phyloP scores from a whole-genome alignment of 1,140 invertebrate genomes.

The Drosophila sulfurigaster region DNA sequence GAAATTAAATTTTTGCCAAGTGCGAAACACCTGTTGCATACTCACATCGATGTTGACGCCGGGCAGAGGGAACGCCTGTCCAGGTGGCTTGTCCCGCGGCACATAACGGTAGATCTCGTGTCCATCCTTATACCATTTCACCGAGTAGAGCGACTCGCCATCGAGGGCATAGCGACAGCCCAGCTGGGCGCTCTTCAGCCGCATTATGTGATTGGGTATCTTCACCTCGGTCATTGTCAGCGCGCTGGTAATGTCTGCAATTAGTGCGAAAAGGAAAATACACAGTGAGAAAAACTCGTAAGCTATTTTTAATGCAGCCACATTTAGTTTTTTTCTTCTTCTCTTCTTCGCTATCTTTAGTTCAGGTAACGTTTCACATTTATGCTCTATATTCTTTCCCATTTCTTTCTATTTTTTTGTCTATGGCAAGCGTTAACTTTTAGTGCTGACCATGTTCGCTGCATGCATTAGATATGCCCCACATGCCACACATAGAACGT shows the following conservation, averaged over 20 bases:
- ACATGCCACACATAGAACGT: not conserved
- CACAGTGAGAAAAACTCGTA: constrained; percentile 5
- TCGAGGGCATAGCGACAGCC: constrained; percentile 93
- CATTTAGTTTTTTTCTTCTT: constrained; percentile 53
- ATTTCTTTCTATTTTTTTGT: not conserved
- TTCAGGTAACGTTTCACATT: constrained; percentile 16
- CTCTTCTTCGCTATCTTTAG: not conserved
- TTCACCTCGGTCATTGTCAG: constrained; percentile 88
- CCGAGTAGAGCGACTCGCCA: constrained; percentile 92
- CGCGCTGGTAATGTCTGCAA: constrained; percentile 85
- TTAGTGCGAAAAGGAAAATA: constrained; percentile 46
- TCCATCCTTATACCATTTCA: constrained; percentile 95
- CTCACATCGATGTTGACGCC: constrained; percentile 94
- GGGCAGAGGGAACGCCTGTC: constrained; percentile 90
- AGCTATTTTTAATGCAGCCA: constrained; percentile 47
- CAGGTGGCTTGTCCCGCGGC: constrained; percentile 89
- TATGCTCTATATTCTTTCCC: constrained; percentile 1
- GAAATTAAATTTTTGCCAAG: constrained; percentile 75
- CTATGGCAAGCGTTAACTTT: constrained; percentile 32
- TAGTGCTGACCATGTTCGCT: constrained; percentile 27
- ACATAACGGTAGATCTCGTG: constrained; percentile 94
- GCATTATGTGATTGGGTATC: constrained; percentile 89
- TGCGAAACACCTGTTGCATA: constrained; percentile 74
- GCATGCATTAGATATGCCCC: constrained; percentile 24
- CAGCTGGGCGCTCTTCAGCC: constrained; percentile 89